Conservation (phyloP, 1,140 invertebrate species). For the Drosophila arawakana region DNA sequence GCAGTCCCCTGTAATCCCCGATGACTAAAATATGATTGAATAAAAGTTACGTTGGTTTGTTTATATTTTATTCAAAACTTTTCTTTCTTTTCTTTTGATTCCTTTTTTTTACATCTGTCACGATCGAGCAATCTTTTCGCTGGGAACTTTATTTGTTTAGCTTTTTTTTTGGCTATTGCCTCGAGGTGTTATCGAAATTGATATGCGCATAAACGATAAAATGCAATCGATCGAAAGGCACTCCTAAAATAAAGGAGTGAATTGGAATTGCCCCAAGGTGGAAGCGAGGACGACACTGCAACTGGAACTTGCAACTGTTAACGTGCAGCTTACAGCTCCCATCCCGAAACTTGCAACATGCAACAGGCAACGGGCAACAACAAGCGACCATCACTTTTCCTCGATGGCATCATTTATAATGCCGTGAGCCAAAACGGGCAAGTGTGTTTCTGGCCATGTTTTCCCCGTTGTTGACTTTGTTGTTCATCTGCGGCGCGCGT, state of each 20-base stretch:
- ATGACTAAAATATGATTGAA: conserved; percentile 35
- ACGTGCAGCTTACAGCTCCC: conserved; percentile 33
- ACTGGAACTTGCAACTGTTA: conserved; percentile 29
- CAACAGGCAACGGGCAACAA: conserved; percentile 36
- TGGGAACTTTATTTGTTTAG: conserved; percentile 25
- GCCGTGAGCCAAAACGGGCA: conserved; percentile 71
- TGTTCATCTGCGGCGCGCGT: conserved; percentile 58
- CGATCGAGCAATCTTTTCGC: conserved; percentile 22
- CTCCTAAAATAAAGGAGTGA: conserved; percentile 9
- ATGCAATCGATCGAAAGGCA: conserved; percentile 45
- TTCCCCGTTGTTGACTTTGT: conserved; percentile 67
- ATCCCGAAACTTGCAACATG: conserved; percentile 24
- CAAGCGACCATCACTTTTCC: conserved; percentile 71
- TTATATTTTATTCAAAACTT: conserved; percentile 12
- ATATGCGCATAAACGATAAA: conserved; percentile 75
- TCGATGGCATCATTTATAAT: conserved; percentile 75
- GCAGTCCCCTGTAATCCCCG: conserved; percentile 6
- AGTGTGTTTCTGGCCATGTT: conserved; percentile 32
- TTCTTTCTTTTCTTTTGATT: conserved; percentile 7
- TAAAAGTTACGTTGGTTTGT: conserved; percentile 22
- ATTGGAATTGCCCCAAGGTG: conserved; percentile 45
- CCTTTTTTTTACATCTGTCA: conserved; percentile 36
- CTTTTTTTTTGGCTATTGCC: background rate
- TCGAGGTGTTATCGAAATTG: conserved; percentile 45
- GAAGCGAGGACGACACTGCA: conserved; percentile 60